phyloP scores from a whole-genome alignment of 2,888 invertebrate genomes.

The Clistopyga incitator region DNA sequence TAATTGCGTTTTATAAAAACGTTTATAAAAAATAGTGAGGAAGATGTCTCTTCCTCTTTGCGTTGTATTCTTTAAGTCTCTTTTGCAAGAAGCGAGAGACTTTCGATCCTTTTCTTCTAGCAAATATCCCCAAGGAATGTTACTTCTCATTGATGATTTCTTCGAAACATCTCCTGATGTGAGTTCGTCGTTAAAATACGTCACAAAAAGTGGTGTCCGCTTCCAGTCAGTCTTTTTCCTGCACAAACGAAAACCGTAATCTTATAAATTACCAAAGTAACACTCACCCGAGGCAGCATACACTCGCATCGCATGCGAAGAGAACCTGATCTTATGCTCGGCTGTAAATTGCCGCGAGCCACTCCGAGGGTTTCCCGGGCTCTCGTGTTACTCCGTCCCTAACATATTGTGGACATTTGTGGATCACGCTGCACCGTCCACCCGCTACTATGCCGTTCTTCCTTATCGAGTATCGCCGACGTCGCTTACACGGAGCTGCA shows the following conservation, averaged over 20 bases:
- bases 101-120: too few relatives aligned
- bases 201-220: neutral
- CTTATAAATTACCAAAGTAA: conserved; percentile 19
- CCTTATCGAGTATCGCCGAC: neutral
- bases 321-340: conserved; percentile 24
- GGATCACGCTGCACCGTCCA: neutral
- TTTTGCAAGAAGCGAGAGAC: too few relatives aligned
- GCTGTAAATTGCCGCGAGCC: conserved; percentile 28
- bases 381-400: conserved; percentile 20
- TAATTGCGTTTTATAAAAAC: too few relatives aligned
- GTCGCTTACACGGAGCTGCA: neutral
- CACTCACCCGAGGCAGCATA: conserved; percentile 9
- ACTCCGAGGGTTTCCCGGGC: conserved; percentile 15
- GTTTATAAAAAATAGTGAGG: too few relatives aligned
- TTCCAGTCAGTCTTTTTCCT: neutral
- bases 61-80: too few relatives aligned
- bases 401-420: conserved; percentile 18
- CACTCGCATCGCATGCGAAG: neutral
- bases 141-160: neutral
- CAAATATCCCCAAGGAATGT: too few relatives aligned
- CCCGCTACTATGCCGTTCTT: neutral
- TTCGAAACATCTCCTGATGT: neutral
- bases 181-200: neutral
- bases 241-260: neutral
- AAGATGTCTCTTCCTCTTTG: too few relatives aligned